phyloP scores from a whole-genome alignment of 2,797 vertebrate species.

The Chiloscyllium punctatum region DNA sequence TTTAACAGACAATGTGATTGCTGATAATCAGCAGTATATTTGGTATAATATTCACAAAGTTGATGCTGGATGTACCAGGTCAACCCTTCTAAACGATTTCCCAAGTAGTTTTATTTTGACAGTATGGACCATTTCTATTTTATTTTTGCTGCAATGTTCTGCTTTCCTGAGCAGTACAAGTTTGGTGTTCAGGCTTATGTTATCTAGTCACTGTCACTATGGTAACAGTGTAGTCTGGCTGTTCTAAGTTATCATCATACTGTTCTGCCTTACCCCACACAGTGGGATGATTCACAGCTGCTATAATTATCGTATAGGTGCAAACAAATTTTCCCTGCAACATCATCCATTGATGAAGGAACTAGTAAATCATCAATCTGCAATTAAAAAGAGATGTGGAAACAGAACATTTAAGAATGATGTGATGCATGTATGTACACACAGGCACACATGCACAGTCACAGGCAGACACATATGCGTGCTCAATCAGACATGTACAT shows the following conservation, averaged over 20 bases:
- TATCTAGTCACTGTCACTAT: background rate
- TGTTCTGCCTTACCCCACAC: background rate
- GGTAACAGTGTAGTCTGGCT: constrained; percentile 2
- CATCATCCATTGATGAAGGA: background rate
- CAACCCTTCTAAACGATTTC: background rate
- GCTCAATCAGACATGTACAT: no score
- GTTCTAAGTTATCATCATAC: constrained; percentile 11
- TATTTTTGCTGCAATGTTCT: background rate
- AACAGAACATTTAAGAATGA: background rate
- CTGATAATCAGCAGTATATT: background rate
- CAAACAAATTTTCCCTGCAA: background rate
- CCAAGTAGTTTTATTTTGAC: background rate
- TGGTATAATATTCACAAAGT: background rate
- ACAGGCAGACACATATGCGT: background rate
- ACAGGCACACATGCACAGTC: background rate
- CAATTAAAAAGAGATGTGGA: background rate
- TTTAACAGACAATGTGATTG: background rate
- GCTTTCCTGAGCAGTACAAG: background rate
- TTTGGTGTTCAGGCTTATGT: background rate
- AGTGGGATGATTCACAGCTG: background rate
- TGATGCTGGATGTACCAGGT: background rate
- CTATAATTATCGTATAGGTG: no score
- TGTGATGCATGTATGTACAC: background rate
- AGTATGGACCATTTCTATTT: background rate
- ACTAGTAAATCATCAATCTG: background rate